Evolutionary conservation across 1,140 invertebrate genomes (phyloP), one percentile per base, ranked within the genome.

Genomic region (Medauroidea extradentata): DNA sequence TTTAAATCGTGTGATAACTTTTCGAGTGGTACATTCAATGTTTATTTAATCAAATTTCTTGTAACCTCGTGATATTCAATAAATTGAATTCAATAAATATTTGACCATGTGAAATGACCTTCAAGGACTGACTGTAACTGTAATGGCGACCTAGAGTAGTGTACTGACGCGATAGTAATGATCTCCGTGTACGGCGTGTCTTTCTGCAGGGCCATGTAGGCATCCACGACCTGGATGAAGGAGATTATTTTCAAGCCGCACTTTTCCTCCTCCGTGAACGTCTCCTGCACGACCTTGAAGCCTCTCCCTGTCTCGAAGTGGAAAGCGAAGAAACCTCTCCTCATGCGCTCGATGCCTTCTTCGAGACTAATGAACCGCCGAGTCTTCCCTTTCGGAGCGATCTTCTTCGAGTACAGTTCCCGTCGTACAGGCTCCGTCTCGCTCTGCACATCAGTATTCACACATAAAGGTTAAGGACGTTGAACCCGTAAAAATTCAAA

Each of bases 241-340:
- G 39, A 25, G 42, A 55, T 55, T 8, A 81, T 75, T 41, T 80
- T 74, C 1, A 87, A 68, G 0, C 81, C 83, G 66, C 84, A 87
- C 69, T 86, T 87, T 67, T 86, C 83, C 3, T 81, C 77, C 69
- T 86, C 85, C 7, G 75, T 66, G 63, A 82, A 87, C 55, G 79
- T 85, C 68, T 85, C 81, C 39, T 81, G 77, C 13, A 86, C 79
- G 24, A 85, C 68, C 66, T 85, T 81, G 66, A 86, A 86, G 0
- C 56, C 56, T 3, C 29, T 25, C 3, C 44, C 25, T 16, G 39
- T 19, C 46, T 57, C 44, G 16, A 44, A 18, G 63, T 86, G 83
- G 60, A 86, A 85, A 14, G 85, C 85, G 59, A 85, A 86, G 3
- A 84, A 63, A 0, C 81, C 82, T 58, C 79, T 72, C 63, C 75